phyloP scores from a whole-genome alignment of 2,113 vertebrate genomes.

The Eira barbara region DNA sequence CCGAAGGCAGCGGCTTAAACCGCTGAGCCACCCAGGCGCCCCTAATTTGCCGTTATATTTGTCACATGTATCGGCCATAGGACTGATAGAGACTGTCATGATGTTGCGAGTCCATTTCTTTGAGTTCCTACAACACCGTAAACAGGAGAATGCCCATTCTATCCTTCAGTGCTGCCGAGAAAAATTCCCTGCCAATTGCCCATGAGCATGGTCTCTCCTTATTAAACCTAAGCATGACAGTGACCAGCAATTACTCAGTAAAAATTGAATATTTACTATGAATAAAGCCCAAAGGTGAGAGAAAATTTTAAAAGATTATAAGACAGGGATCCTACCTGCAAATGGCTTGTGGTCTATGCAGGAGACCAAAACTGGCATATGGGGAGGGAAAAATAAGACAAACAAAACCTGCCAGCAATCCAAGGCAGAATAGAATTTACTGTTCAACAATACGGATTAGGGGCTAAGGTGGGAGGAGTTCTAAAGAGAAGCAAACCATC shows the following conservation, averaged over 20 bases:
- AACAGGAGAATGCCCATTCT: background rate
- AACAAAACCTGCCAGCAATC: background rate
- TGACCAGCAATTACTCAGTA: background rate
- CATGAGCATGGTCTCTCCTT: background rate
- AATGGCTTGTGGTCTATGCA: background rate
- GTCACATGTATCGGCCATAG: background rate
- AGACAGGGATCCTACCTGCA: background rate
- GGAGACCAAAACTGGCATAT: background rate
- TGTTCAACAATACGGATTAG: background rate
- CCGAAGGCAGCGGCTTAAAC: too few species aligned
- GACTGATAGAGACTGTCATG: background rate
- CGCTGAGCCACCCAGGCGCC: too few species aligned
- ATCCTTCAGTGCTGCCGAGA: slow-evolving; percentile 3
- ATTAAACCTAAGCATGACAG: background rate
- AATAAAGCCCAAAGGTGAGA: background rate
- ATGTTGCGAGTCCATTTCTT: background rate
- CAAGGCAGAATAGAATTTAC: background rate
- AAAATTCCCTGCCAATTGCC: background rate
- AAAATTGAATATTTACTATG: background rate
- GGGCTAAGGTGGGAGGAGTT: background rate
- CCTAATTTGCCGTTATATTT: slow-evolving; percentile 25
- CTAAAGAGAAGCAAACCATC: background rate
- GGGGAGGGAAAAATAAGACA: background rate
- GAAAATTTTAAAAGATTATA: background rate
- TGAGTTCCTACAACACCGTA: background rate